Evolutionary conservation across 2,888 invertebrate genomes (phyloP), one percentile per base, ranked within the genome.

Genomic region (Crocallis elinguaria): DNA sequence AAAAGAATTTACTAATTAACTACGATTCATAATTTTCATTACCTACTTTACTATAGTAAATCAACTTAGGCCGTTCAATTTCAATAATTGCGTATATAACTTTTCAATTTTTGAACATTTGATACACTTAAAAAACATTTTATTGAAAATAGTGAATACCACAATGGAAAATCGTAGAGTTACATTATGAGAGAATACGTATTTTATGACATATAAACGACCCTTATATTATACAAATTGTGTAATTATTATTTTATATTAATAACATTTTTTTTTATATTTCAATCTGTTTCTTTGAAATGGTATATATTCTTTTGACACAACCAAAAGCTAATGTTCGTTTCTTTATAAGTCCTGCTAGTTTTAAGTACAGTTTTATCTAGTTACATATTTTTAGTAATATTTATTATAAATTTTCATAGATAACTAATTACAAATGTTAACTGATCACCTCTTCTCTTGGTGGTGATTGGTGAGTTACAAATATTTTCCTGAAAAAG

Each of bases 401-500:
- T 43, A 12, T 53, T 55, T 44, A 42, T 46, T 49, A 51, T 54
- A 45, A 46, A 37, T 53, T 42, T 57, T 55, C 29, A 52, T 60
- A 44, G 30, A 49, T 60, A 64, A 53, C 62, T 64, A 63, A 58
- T 50, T 64, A 55, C 60, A 42, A 49, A 62, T 49, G 62, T 60
- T 43, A 50, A 58, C 52, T 63, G 52, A 63, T 60, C 62, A 66
- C 70, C 75, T 73, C 70, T 66, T 64, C 69, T 71, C 60, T 62
- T 68, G 71, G 70, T 69, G 76, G 73, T 68, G 75, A 75, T 73
- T 64, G 74, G 49, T 49, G 55, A 52, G 69, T 86, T 86, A 88
- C 86, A 87, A 82, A 66, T 88, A 88, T 80, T 87, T 88, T 88
- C 86, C 88, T 88, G 88, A 62, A 87, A 87, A 60, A 44, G n/a